Percentiles rank a stretch among this genome's conserved stretches.
These are phyloP conservation scores for Dermolepida albohirtum DNA, from an alignment of 2,888 invertebrate species.

Conservation along the genomic window DNA sequence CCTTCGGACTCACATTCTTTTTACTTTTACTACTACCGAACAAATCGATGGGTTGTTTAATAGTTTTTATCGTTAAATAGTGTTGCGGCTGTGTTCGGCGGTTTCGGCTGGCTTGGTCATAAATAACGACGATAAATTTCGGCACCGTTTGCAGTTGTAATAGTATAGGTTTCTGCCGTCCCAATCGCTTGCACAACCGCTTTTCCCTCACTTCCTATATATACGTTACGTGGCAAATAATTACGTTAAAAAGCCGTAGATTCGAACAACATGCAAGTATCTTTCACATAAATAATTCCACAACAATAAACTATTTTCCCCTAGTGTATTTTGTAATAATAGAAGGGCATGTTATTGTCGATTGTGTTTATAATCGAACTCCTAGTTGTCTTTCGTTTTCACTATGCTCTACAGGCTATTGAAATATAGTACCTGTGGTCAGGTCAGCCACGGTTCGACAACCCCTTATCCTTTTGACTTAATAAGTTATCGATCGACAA, in stretches of 20 bases:
- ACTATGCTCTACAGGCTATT: too few species aligned
- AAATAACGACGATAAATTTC: constrained; percentile 42
- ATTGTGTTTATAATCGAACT: too few species aligned
- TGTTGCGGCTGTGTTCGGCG: constrained; percentile 36
- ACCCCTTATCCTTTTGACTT: too few species aligned
- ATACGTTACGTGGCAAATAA: constrained; percentile 43
- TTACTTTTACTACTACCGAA: constrained; percentile 10
- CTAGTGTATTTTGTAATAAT: too few species aligned
- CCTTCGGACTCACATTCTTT: constrained; percentile 17
- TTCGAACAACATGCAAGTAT: constrained; percentile 34
- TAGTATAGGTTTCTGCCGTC: constrained; percentile 27
- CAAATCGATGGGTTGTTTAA: constrained; percentile 34
- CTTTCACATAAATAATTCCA: constrained; percentile 49
- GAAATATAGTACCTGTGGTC: too few species aligned
- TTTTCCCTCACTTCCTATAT: constrained; percentile 5
- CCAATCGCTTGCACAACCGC: constrained; percentile 2
- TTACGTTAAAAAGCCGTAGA: constrained; percentile 48
- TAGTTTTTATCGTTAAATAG: constrained; percentile 37
- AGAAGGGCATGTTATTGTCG: too few species aligned
- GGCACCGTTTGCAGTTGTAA: constrained; percentile 36
- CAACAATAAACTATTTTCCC: constrained; percentile 7
- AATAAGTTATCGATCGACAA: too few species aligned
- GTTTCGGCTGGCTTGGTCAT: constrained; percentile 37
- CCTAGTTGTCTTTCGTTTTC: too few species aligned
- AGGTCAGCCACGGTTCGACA: too few species aligned